Evolutionary conservation across 2,888 invertebrate genomes (phyloP).

Genomic region (Stenotaenia linearis): DNA sequence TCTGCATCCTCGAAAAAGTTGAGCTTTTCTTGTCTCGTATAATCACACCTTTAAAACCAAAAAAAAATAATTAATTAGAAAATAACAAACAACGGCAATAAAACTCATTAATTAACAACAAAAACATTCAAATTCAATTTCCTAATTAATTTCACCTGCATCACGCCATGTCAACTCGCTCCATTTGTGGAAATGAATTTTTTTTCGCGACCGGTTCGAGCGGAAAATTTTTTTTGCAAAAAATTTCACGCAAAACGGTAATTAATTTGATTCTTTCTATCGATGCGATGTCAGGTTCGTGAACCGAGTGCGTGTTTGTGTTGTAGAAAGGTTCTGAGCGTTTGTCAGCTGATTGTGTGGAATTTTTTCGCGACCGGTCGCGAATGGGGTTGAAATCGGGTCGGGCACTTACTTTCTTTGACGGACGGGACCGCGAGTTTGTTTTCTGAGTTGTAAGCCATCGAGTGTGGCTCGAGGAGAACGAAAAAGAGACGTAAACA

Average conservation of each 20-base stretch:
- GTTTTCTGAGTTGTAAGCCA: neutral
- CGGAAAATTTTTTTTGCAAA: neutral
- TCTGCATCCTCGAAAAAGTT: slow-evolving; percentile 84
- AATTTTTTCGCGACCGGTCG: neutral
- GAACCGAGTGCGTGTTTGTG: neutral
- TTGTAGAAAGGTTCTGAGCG: neutral
- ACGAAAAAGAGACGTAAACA: neutral
- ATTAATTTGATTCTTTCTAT: neutral
- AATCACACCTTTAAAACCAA: slow-evolving; percentile 57
- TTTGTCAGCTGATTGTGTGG: neutral
- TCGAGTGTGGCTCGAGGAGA: neutral
- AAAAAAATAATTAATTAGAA: neutral
- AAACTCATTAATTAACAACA: neutral
- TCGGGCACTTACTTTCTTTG: neutral
- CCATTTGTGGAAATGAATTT: neutral
- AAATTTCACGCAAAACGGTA: neutral
- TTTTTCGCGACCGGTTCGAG: too few relatives aligned
- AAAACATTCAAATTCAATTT: neutral
- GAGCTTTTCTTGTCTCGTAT: slow-evolving; percentile 77
- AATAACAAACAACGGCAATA: neutral
- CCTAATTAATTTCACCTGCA: neutral
- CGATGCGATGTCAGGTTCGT: neutral
- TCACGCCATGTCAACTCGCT: neutral
- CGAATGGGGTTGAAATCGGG: neutral
- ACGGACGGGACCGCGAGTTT: neutral